phyloP scores from a whole-genome alignment of 2,797 vertebrate genomes.

The Myotis pilosus region DNA sequence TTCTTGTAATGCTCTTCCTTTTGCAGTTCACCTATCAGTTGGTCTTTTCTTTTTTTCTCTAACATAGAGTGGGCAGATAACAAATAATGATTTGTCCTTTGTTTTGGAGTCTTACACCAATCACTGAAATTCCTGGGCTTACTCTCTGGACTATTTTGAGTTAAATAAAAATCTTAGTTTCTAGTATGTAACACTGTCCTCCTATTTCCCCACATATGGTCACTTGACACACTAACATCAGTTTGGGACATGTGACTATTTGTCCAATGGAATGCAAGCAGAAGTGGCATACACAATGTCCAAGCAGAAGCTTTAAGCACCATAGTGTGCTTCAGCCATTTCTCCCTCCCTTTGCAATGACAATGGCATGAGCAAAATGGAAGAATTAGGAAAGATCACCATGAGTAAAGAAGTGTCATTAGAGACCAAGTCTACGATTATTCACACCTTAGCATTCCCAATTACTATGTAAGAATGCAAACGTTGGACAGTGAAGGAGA shows the following conservation, averaged over 20 bases:
- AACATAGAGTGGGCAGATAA: not conserved
- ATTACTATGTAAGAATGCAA: not conserved
- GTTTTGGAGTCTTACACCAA: not conserved
- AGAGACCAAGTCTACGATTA: not conserved
- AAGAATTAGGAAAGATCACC: not conserved
- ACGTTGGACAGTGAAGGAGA: not conserved
- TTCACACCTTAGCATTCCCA: not conserved
- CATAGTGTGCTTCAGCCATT: not conserved
- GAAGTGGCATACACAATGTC: not conserved
- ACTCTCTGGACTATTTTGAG: not conserved
- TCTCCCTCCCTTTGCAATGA: not conserved
- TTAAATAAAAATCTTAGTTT: constrained; percentile 4
- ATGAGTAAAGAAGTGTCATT: not conserved
- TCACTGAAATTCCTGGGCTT: not conserved
- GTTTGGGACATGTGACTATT: not conserved
- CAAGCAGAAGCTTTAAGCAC: not conserved
- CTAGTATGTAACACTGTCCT: not conserved
- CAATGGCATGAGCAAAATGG: not conserved
- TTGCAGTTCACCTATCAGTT: not conserved
- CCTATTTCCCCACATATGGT: not conserved
- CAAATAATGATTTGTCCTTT: not conserved
- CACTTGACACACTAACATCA: not conserved
- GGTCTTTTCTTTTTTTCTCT: not conserved
- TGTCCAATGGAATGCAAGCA: not conserved
- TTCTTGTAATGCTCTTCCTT: not conserved